Base-by-base conservation (phyloP, 2,113 vertebrate genomes). In the Mirounga angustirostris region DNA sequence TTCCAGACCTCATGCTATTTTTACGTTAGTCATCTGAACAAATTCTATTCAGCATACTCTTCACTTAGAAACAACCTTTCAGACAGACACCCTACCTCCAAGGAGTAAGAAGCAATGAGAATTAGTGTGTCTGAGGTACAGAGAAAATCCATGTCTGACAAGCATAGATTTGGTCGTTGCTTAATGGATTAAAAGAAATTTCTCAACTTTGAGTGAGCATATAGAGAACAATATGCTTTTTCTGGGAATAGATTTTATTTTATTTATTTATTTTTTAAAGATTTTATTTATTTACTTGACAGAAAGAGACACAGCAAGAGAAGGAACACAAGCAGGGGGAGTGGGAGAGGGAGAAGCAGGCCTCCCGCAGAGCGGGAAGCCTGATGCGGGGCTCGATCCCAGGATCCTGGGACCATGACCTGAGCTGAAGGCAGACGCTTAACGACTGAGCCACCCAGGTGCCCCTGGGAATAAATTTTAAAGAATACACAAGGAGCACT, bases 1-100 rank as follows among this genome's bases (percentile, higher is more conserved):
- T 98, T 98, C 97, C 98, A 99, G 98, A 97, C 88, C 93, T 96
- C 50, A 21, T 10, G 83, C 91, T 98, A 97, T 98, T 98, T 99
- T 98, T 98, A 86, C 59, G 89, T 98, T 85, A 96, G 93, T 91
- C 97, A 95, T 87, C 92, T 90, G 97, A 98, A 52, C 22, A 96
- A 97, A 98, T 89, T 93, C 76, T 98, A 46, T 73, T 97, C 89
- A 61, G 74, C 12, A 67, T 28, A 11, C 78, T 97, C 12, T 16
- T 74, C 52, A 61, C 61, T 92, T 93, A 92, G 83, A 92, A 81
- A 71, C 84, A 91, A 50, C 13, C 96, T 97, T 97, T 97, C 54
- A 95, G 54, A 93, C 30, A 74, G 92, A 97, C 76, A 94, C 22
- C 11, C 11, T 12, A 18, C 4, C 12, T 93, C 54, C 59, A 81